A percentile compares a stretch with the other conserved stretches of the same genome.
These are phyloP conservation scores for Microcebus lehilahytsara DNA, from an alignment of 2,113 vertebrate genomes.

Conservation along the genomic window DNA sequence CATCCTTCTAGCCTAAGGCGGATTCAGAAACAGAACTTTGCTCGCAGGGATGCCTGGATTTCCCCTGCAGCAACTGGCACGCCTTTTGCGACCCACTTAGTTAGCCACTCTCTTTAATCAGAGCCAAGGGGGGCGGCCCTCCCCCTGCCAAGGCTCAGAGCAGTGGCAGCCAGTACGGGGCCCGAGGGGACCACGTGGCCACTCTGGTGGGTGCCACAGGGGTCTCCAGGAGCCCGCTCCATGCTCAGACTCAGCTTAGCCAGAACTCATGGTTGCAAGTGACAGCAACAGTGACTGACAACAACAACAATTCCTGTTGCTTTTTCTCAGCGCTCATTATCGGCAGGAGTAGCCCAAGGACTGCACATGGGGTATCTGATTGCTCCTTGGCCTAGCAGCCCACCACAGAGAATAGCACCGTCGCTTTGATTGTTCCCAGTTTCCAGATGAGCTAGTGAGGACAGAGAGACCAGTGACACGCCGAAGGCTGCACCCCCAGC, in stretches of 20 bases:
- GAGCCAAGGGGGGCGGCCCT: too few species aligned
- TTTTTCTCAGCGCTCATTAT: not conserved
- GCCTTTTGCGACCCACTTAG: too few species aligned
- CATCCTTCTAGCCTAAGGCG: not conserved
- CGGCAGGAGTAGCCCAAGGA: not conserved
- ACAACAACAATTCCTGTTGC: not conserved
- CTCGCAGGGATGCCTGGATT: rapidly evolving
- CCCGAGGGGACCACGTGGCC: not conserved
- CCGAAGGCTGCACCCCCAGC: not conserved
- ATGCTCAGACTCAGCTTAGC: not conserved
- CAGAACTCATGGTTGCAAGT: not conserved
- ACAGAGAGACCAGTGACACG: rapidly evolving
- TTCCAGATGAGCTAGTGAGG: not conserved
- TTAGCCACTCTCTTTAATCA: too few species aligned
- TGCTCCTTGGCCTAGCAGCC: not conserved
- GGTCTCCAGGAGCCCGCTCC: not conserved
- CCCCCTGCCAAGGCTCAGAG: too few species aligned
- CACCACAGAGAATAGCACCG: not conserved
- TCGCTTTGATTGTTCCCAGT: too few species aligned
- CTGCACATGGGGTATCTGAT: not conserved
- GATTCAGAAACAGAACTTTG: not conserved
- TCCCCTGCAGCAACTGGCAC: too few species aligned
- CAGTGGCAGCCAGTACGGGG: rapidly evolving
- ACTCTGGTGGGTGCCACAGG: too few species aligned
- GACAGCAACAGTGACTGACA: not conserved